Percentiles rank a stretch among this genome's conserved stretches.
Evolutionary conservation across 2,113 vertebrate species (phyloP).

Genomic region (Desmodus rotundus): DNA sequence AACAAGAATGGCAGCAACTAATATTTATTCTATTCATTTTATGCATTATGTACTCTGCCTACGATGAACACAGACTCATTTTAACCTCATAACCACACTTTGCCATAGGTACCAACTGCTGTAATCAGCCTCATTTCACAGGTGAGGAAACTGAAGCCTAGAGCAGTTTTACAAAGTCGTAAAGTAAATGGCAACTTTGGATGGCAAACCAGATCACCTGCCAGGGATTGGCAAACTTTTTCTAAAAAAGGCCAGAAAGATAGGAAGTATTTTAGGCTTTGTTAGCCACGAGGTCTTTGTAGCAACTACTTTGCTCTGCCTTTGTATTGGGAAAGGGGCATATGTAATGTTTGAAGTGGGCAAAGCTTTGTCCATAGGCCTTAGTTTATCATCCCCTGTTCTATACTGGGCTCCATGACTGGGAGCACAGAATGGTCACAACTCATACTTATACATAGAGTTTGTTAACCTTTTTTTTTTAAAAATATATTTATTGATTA

Average conservation of each 20-base stretch:
- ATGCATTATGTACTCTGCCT: background rate
- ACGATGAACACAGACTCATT: background rate
- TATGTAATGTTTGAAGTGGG: too few relatives aligned
- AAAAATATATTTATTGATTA: too few relatives aligned
- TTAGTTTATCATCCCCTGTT: background rate
- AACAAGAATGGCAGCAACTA: too few relatives aligned
- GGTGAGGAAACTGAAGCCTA: background rate
- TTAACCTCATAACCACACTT: background rate
- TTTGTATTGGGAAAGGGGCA: background rate
- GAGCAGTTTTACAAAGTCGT: background rate
- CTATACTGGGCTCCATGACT: background rate
- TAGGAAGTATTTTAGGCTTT: background rate
- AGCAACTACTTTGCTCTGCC: background rate
- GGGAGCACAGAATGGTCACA: background rate
- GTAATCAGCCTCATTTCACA: too few relatives aligned
- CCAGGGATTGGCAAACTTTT: background rate
- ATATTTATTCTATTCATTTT: background rate
- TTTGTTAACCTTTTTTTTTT: too few relatives aligned
- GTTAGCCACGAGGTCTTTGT: rapidly evolving
- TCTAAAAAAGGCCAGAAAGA: background rate
- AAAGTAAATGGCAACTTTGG: background rate
- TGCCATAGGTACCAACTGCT: rapidly evolving
- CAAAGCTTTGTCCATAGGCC: background rate
- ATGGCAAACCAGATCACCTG: background rate
- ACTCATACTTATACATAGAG: background rate